Conservation (phyloP, 2,797 vertebrate species). For the Ctenopoma kingsleyae region DNA sequence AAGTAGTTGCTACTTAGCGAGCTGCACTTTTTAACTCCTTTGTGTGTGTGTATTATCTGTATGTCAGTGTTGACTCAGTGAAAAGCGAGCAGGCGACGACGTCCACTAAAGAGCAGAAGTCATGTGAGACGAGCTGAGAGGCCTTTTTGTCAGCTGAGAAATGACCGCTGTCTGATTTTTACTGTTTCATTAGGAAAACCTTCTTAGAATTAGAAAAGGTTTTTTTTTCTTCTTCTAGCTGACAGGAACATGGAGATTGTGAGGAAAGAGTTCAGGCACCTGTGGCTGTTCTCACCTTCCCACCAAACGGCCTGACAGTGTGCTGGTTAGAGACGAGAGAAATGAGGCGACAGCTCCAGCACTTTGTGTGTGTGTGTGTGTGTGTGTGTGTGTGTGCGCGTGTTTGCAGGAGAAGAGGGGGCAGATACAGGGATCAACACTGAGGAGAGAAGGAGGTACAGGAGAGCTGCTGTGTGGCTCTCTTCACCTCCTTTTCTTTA, state of each 20-base stretch:
- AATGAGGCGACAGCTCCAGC: not conserved
- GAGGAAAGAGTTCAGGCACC: constrained; percentile 32
- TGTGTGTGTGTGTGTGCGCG: not conserved
- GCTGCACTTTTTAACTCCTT: not conserved
- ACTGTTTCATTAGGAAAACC: not conserved
- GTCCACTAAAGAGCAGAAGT: not conserved
- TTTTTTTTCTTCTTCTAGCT: not conserved
- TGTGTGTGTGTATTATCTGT: not conserved
- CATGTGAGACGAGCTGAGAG: not conserved
- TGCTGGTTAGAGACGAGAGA: constrained; percentile 1
- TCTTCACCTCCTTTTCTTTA: constrained; percentile 25
- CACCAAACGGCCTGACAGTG: constrained; percentile 36
- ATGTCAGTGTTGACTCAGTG: not conserved
- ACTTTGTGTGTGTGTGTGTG: constrained; percentile 1
- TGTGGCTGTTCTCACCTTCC: constrained; percentile 44
- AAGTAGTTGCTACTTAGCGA: not conserved
- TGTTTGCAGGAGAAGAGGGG: not conserved
- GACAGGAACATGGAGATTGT: not conserved
- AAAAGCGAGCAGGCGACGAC: not conserved
- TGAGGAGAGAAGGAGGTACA: constrained; percentile 2
- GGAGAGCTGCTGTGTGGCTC: not conserved
- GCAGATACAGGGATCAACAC: not conserved
- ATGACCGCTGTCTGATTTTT: not conserved
- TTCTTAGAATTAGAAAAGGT: not conserved
- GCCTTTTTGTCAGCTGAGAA: not conserved